These are phyloP conservation scores for Pyxicephalus adspersus DNA, from an alignment of 2,113 vertebrate genomes.

Conservation along the genomic window DNA sequence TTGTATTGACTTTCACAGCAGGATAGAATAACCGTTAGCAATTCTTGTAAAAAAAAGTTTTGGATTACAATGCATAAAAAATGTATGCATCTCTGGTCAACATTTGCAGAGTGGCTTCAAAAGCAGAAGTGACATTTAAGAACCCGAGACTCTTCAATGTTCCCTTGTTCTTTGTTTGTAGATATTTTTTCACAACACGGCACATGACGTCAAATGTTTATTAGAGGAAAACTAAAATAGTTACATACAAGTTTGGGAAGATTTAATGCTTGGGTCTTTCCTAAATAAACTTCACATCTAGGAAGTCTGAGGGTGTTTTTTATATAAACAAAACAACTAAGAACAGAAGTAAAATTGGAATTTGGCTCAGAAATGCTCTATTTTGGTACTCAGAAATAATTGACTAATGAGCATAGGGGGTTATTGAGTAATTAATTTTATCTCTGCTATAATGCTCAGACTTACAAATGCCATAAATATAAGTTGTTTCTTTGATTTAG, in stretches of 20 bases:
- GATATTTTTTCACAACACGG: slow-evolving; percentile 20
- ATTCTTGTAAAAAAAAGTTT: slow-evolving; percentile 72
- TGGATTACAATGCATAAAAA: slow-evolving; percentile 78
- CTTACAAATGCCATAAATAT: too few species aligned
- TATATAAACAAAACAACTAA: too few species aligned
- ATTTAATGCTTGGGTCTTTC: slow-evolving; percentile 41
- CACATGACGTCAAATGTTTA: slow-evolving; percentile 9
- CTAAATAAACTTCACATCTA: slow-evolving; percentile 37
- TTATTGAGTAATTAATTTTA: too few species aligned
- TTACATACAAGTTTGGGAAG: slow-evolving; percentile 1
- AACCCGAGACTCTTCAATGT: slow-evolving; percentile 58
- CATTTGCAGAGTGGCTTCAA: slow-evolving; percentile 62
- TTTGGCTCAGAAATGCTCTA: too few species aligned
- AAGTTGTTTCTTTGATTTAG: too few species aligned
- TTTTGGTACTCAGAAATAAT: too few species aligned
- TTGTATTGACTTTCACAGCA: slow-evolving; percentile 72
- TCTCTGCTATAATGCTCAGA: too few species aligned
- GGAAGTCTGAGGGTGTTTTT: neutral
- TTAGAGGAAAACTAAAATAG: slow-evolving; percentile 14
- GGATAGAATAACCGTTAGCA: slow-evolving; percentile 76
- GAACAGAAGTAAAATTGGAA: too few species aligned
- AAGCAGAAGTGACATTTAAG: slow-evolving; percentile 64
- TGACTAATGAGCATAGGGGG: too few species aligned
- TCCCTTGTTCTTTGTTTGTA: slow-evolving; percentile 36
- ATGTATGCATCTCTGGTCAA: slow-evolving; percentile 72